A percentile compares a stretch with the other conserved stretches of the same genome.
Conservation (phyloP, 2,113 vertebrate species). For the rabbit (Oryctolagus cuniculus) region DNA sequence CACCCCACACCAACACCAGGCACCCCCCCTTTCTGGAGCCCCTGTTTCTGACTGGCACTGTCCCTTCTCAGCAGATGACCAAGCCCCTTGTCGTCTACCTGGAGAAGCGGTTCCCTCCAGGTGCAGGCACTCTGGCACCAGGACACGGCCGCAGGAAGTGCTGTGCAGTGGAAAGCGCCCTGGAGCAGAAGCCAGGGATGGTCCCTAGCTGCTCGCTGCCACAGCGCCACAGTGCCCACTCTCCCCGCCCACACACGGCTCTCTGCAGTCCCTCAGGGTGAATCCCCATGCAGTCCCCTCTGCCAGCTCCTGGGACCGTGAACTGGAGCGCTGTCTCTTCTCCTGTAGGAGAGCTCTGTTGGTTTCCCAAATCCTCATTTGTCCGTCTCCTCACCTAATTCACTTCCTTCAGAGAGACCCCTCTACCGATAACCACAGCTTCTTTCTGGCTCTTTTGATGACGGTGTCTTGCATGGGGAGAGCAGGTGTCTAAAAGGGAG, state of each 20-base stretch:
- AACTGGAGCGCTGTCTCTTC: not conserved
- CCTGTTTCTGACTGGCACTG: not conserved
- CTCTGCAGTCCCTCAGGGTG: too few relatives aligned
- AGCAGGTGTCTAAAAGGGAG: too few relatives aligned
- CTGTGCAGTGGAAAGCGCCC: not conserved
- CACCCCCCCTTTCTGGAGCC: not conserved
- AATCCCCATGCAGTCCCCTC: not conserved
- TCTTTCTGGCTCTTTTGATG: not conserved
- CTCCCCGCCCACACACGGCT: too few relatives aligned
- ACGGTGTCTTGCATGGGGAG: not conserved
- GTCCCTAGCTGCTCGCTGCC: too few relatives aligned
- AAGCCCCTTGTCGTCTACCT: too few relatives aligned
- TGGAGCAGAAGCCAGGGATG: not conserved
- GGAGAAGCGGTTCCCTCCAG: not conserved
- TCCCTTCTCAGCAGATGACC: too few relatives aligned
- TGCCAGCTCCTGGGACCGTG: not conserved
- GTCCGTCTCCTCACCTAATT: too few relatives aligned
- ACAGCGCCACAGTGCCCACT: too few relatives aligned
- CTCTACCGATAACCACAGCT: not conserved
- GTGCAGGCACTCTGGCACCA: accelerated
- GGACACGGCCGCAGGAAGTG: not conserved
- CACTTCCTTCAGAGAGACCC: not conserved
- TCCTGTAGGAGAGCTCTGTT: accelerated
- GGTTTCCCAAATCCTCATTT: not conserved
- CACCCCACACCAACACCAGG: not conserved